Percentiles rank a stretch among this genome's conserved stretches.
phyloP scores from a whole-genome alignment of 2,113 vertebrate species.

The Colius striatus region DNA sequence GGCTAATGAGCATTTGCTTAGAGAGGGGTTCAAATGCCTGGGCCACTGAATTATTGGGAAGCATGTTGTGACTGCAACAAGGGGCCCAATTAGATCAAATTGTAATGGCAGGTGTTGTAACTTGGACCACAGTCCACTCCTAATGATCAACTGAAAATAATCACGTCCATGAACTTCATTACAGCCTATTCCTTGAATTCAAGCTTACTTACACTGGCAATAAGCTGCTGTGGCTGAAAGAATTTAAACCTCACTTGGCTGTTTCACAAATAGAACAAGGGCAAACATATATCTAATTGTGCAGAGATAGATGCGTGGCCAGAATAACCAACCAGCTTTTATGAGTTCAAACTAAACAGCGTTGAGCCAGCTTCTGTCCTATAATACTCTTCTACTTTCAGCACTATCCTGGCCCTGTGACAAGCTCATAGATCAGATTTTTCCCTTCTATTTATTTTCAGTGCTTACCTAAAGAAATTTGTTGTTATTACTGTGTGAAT shows the following conservation, averaged over 20 bases:
- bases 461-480: neutral
- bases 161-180: slow-evolving; percentile 8
- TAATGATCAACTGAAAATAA: neutral
- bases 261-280: slow-evolving; percentile 27
- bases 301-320: neutral
- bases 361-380: neutral
- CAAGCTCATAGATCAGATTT: neutral
- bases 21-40: neutral
- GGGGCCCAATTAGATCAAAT: neutral
- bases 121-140: neutral
- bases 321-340: neutral
- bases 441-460: neutral
- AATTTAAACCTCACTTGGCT: slow-evolving; percentile 15
- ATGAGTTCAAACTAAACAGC: neutral
- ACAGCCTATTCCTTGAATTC: slow-evolving; percentile 10
- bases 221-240: neutral
- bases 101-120: neutral
- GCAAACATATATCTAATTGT: neutral
- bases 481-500: neutral
- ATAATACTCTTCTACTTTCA: neutral
- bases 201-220: slow-evolving; percentile 18
- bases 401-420: neutral
- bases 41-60: neutral
- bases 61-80: rapidly evolving
- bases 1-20: neutral